These are phyloP conservation scores for Melanostoma mellinum DNA, from an alignment of 2,888 invertebrate genomes.

Conservation along the genomic window DNA sequence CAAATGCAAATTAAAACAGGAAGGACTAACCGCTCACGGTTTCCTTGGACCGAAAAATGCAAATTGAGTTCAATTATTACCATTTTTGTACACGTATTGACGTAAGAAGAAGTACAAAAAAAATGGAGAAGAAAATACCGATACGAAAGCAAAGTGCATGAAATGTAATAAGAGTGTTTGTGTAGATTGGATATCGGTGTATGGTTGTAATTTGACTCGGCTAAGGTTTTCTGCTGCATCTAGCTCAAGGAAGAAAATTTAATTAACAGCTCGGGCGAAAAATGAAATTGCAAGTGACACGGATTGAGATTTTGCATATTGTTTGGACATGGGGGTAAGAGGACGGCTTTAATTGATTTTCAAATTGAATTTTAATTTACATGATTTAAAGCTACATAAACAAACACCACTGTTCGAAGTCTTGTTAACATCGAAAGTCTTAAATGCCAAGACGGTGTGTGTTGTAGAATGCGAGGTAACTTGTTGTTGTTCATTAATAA, in stretches of 20 bases:
- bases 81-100: conserved; percentile 41
- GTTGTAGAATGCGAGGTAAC: too few relatives aligned
- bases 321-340: conserved; percentile 19
- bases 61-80: conserved; percentile 66
- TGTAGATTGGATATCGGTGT: too few relatives aligned
- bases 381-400: too few relatives aligned
- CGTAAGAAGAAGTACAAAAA: background rate
- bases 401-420: too few relatives aligned
- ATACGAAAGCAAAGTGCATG: conserved; percentile 7
- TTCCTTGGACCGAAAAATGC: conserved; percentile 55
- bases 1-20: conserved; percentile 63
- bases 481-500: too few relatives aligned
- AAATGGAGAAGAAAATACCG: background rate
- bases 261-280: conserved; percentile 34
- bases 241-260: conserved; percentile 28
- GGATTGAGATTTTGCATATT: conserved; percentile 29
- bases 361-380: too few relatives aligned
- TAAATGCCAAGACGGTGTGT: too few relatives aligned
- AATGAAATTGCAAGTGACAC: conserved; percentile 46
- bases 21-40: conserved; percentile 30
- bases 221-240: too few relatives aligned
- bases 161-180: conserved; percentile 19
- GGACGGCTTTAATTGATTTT: conserved; percentile 9
- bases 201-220: too few relatives aligned
- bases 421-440: too few relatives aligned